phyloP scores from a whole-genome alignment of 2,888 invertebrate genomes.

The Caenorhabditis japonica region DNA sequence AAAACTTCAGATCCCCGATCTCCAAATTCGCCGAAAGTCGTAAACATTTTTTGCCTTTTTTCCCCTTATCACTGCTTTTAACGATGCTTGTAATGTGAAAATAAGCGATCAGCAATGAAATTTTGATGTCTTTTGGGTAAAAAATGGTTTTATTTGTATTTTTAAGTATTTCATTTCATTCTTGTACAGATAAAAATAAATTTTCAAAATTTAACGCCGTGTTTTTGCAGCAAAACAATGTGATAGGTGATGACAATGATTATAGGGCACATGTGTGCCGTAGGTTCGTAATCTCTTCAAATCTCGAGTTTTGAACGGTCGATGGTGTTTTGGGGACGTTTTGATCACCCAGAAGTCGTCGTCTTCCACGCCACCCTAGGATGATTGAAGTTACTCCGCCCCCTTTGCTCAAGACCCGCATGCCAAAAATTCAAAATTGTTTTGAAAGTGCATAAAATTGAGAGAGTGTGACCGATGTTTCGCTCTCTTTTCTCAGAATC shows the following conservation, averaged over 20 bases:
- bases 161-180: too few relatives aligned
- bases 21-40: background rate
- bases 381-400: background rate
- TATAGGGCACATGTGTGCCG: conserved; percentile 26
- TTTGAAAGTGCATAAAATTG: too few relatives aligned
- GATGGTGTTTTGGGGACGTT: conserved; percentile 49
- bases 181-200: background rate
- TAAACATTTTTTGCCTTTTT: background rate
- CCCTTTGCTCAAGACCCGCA: too few relatives aligned
- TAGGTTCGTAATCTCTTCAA: conserved; percentile 48
- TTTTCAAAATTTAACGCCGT: background rate
- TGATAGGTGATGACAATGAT: conserved; percentile 16
- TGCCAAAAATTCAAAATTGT: too few relatives aligned
- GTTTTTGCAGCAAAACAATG: conserved; percentile 13
- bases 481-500: too few relatives aligned
- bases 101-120: too few relatives aligned
- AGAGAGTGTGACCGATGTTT: too few relatives aligned
- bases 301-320: conserved; percentile 53
- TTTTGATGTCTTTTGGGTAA: too few relatives aligned
- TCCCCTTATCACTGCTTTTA: background rate
- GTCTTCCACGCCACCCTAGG: conserved; percentile 59
- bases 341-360: conserved; percentile 69
- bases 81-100: too few relatives aligned
- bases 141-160: too few relatives aligned
- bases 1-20: background rate